phyloP scores from a whole-genome alignment of 2,797 vertebrate species.

The Eidolon dupreanum region DNA sequence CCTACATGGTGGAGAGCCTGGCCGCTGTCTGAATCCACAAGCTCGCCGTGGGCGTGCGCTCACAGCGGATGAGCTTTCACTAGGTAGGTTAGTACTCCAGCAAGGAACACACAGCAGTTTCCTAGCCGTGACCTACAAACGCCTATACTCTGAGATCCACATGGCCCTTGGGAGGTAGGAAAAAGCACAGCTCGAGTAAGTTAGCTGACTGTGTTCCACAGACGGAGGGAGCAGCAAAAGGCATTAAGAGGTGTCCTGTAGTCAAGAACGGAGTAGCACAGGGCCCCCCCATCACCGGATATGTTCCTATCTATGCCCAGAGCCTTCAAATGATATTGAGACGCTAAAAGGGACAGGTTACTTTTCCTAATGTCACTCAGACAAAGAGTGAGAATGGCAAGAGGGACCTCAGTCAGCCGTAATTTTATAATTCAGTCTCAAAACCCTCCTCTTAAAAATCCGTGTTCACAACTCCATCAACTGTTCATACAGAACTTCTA shows the following conservation, averaged over 20 bases:
- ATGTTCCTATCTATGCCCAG: neutral
- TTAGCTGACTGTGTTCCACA: neutral
- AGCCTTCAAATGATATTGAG: neutral
- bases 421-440: neutral
- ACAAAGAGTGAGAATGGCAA: neutral
- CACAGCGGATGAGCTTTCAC: neutral
- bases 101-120: neutral
- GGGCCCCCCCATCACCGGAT: neutral
- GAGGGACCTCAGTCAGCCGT: neutral
- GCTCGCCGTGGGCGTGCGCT: neutral
- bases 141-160: neutral
- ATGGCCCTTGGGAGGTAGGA: neutral
- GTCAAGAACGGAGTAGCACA: neutral
- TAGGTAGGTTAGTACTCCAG: neutral
- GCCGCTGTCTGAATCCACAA: neutral
- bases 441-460: neutral
- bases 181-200: neutral
- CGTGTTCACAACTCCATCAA: neutral
- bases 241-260: neutral
- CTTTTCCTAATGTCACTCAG: neutral
- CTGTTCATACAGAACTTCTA: neutral
- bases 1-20: neutral
- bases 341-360: neutral
- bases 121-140: neutral
- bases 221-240: neutral